These are phyloP conservation scores for Chiloscyllium punctatum DNA, from an alignment of 2,797 vertebrate species.

Conservation along the genomic window DNA sequence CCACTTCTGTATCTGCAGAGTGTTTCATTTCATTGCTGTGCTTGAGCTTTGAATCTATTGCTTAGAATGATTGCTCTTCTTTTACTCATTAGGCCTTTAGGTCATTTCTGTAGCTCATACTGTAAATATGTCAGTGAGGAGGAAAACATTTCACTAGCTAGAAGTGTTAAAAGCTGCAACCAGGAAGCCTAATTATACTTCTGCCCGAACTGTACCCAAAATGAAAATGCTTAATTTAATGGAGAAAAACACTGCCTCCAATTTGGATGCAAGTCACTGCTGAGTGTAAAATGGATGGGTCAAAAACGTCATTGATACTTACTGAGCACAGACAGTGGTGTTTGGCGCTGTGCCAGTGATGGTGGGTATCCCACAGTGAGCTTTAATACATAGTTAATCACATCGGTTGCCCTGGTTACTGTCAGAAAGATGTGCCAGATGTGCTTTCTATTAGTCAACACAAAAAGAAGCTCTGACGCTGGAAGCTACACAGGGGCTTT, in stretches of 20 bases:
- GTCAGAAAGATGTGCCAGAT: background rate
- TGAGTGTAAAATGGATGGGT: background rate
- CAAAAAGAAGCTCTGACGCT: background rate
- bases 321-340: background rate
- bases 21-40: background rate
- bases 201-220: background rate
- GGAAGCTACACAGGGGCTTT: background rate
- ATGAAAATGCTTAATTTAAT: background rate
- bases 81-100: background rate
- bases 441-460: background rate
- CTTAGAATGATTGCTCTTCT: background rate
- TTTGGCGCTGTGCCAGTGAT: background rate
- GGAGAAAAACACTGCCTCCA: background rate
- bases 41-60: background rate
- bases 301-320: background rate
- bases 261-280: background rate
- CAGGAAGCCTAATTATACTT: background rate
- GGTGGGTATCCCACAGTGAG: background rate
- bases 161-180: too few species aligned
- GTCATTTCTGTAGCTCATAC: background rate
- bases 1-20: background rate
- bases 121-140: background rate
- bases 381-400: conserved; percentile 9
- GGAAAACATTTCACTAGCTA: background rate
- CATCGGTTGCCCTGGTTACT: background rate